Evolutionary conservation across 2,888 invertebrate genomes (phyloP).

Genomic region (Myopa tessellatipennis): DNA sequence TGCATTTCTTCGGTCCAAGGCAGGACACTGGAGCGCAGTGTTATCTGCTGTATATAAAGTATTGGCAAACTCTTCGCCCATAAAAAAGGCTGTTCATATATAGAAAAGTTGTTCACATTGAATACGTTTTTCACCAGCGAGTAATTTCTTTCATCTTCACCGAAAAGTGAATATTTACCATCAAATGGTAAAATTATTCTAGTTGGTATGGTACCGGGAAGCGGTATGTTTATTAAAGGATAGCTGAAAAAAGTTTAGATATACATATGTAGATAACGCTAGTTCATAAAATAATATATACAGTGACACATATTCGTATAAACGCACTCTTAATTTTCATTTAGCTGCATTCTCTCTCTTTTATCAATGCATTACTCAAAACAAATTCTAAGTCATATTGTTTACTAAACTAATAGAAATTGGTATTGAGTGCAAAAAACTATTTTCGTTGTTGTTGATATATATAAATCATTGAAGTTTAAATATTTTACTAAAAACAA

Average conservation of each 20-base stretch:
- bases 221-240: constrained; percentile 85
- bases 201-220: constrained; percentile 90
- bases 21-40: constrained; percentile 80
- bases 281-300: too few relatives aligned
- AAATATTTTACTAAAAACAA: too few relatives aligned
- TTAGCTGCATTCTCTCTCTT: too few relatives aligned
- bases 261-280: too few relatives aligned
- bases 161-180: constrained; percentile 59
- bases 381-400: too few relatives aligned
- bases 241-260: constrained; percentile 72
- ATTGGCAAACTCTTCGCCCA: constrained; percentile 74
- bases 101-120: constrained; percentile 51
- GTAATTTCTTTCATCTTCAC: constrained; percentile 53
- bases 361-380: too few relatives aligned
- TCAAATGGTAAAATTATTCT: constrained; percentile 73
- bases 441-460: too few relatives aligned
- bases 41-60: constrained; percentile 81
- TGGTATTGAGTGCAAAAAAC: too few relatives aligned
- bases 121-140: constrained; percentile 55
- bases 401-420: too few relatives aligned
- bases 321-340: too few relatives aligned
- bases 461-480: too few relatives aligned
- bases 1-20: constrained; percentile 88
- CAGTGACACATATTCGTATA: too few relatives aligned
- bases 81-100: constrained; percentile 69